Evolutionary conservation across 2,113 vertebrate genomes (phyloP).

Genomic region (Oxyruncus cristatus): DNA sequence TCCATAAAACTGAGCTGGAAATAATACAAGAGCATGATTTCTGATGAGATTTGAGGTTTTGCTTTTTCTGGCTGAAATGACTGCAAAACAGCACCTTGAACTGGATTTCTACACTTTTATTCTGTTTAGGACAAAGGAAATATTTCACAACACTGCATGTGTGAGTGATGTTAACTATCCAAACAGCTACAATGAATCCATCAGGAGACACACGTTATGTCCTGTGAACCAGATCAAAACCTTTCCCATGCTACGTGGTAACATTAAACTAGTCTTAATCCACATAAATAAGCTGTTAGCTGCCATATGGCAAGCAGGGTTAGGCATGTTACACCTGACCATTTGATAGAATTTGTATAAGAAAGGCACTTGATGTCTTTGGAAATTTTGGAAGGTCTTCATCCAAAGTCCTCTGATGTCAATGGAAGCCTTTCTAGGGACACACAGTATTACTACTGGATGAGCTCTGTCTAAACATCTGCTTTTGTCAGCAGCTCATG

Average conservation of each 20-base stretch:
- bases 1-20: neutral
- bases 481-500: neutral
- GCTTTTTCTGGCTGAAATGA: neutral
- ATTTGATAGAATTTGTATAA: neutral
- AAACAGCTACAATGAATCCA: neutral
- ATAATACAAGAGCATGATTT: neutral
- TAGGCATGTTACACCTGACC: neutral
- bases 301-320: neutral
- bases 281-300: neutral
- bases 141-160: neutral
- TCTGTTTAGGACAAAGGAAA: neutral
- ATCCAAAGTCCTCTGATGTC: neutral
- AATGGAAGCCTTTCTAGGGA: neutral
- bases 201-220: neutral
- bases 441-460: accelerated
- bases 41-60: neutral
- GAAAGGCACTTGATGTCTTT: neutral
- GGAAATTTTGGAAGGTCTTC: neutral
- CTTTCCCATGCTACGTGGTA: accelerated
- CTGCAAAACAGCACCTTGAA: neutral
- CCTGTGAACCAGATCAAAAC: neutral
- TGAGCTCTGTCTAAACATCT: neutral
- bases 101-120: neutral
- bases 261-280: neutral
- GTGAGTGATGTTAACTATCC: neutral